A percentile compares a stretch with the other conserved stretches of the same genome.
Evolutionary conservation across 2,113 vertebrate species (phyloP).

Genomic region (Amia ocellicauda): DNA sequence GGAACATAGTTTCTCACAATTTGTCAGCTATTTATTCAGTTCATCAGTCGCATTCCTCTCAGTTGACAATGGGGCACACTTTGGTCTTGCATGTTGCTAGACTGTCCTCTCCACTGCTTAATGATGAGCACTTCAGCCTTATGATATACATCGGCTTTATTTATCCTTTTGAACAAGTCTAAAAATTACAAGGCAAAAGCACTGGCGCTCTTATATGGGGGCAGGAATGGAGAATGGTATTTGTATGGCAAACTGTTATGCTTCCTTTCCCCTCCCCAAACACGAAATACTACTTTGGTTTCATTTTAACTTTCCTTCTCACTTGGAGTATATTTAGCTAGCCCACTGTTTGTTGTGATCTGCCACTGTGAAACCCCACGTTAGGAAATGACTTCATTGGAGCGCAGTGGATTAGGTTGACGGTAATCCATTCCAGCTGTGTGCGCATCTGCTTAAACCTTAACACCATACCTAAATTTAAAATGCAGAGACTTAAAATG

Average conservation of each 20-base stretch:
- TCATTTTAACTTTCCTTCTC: not conserved
- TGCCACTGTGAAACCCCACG: not conserved
- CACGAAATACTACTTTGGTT: not conserved
- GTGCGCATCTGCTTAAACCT: no score
- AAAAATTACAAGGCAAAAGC: not conserved
- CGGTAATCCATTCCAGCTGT: constrained; percentile 10
- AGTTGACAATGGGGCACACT: no score
- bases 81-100: no score
- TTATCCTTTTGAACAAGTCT: no score
- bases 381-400: constrained; percentile 18
- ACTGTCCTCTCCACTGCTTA: no score
- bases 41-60: no score
- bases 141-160: no score
- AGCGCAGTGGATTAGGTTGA: not conserved
- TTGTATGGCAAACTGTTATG: constrained; percentile 2
- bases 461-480: no score
- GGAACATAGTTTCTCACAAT: no score
- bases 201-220: not conserved
- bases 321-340: not conserved
- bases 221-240: not conserved
- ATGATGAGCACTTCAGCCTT: no score
- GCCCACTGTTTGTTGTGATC: constrained; percentile 6
- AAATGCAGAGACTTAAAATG: no score
- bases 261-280: not conserved
- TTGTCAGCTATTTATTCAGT: no score